Base-by-base conservation (phyloP, 2,113 vertebrate species). In the Mugil cephalus region DNA sequence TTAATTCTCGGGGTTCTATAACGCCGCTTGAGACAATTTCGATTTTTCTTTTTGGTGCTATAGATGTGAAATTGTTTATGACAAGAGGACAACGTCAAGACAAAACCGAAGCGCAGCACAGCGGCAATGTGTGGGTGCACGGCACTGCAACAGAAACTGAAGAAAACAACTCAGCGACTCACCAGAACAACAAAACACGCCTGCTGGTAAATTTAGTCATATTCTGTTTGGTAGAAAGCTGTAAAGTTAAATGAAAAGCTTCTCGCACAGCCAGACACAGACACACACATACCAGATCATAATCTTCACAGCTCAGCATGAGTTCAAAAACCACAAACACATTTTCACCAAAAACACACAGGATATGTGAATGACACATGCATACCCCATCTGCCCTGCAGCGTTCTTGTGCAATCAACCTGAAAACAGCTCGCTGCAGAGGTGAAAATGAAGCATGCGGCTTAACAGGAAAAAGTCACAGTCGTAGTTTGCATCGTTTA, bases 291-390 rank as follows among this genome's bases (percentile, higher is more conserved):
- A 12, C 3, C 11, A 40, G 60, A 68, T 17, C 30, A 0, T 12
- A 2, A 59, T 77, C 46, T 12, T 12, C 40, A 8, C 30, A 36
- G 59, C 12, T 34, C 13, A 6, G 45, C 17, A n/a, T 1, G 0
- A 1, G 35, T 2, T 36, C 4, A 38, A 60, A 80, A 87, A 53
- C 82, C 82, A 85, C 86, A 80, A 58, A 60, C 65, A 67, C 66
- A 58, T 77, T 79, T 79, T 79, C 38, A 77, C 73, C 50, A 24
- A 71, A 76, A 84, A 74, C 10, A 46, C 6, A 80, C 77, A 86
- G 77, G 79, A 85, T 80, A 85, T 75, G 63, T 46, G 10, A 63
- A 9, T 8, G 4, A 51, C 19, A 4, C 18, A 50, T 13, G 19
- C 6, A 56, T 7, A 50, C 36, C 38, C 30, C 0, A 0, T 0